These are phyloP conservation scores for Gasteruption jaculator DNA, from an alignment of 2,888 invertebrate species.

Conservation along the genomic window DNA sequence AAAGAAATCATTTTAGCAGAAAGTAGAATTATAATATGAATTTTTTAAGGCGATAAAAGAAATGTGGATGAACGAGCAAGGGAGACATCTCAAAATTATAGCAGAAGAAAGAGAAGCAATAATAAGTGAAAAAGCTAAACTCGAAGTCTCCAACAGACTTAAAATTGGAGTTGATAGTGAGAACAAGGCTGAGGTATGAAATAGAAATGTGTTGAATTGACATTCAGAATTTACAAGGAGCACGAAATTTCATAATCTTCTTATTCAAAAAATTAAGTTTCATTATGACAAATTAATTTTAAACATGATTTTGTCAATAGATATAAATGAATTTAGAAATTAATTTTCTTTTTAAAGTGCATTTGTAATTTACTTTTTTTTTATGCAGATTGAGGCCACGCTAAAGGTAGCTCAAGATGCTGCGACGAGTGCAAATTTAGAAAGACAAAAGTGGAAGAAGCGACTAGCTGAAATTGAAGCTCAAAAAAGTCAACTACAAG, in stretches of 20 bases:
- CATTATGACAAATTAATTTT: too few relatives aligned
- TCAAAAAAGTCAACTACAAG: slow-evolving; percentile 29
- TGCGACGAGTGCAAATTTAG: slow-evolving; percentile 30
- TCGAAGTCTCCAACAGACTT: slow-evolving; percentile 37
- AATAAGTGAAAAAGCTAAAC: slow-evolving; percentile 36
- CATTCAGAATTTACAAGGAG: too few relatives aligned
- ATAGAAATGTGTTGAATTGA: background rate
- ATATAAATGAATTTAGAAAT: too few relatives aligned
- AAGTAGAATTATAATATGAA: too few relatives aligned
- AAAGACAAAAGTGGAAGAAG: slow-evolving; percentile 42
- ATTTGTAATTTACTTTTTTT: slow-evolving; percentile 5
- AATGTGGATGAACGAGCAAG: slow-evolving; percentile 40
- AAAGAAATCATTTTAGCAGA: background rate
- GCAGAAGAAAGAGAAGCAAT: slow-evolving; percentile 37
- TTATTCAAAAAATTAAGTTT: too few relatives aligned
- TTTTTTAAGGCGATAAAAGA: slow-evolving; percentile 36
- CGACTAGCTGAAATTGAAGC: slow-evolving; percentile 33
- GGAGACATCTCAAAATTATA: slow-evolving; percentile 35
- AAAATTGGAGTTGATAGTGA: slow-evolving; percentile 34
- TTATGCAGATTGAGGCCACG: slow-evolving; percentile 37
- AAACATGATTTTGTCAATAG: too few relatives aligned
- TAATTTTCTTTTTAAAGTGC: background rate
- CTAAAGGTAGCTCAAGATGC: slow-evolving; percentile 41
- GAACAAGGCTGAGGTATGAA: slow-evolving; percentile 38
- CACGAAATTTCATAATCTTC: too few relatives aligned